Evolutionary conservation across 2,113 vertebrate species (phyloP).

Genomic region (Pongo abelii): DNA sequence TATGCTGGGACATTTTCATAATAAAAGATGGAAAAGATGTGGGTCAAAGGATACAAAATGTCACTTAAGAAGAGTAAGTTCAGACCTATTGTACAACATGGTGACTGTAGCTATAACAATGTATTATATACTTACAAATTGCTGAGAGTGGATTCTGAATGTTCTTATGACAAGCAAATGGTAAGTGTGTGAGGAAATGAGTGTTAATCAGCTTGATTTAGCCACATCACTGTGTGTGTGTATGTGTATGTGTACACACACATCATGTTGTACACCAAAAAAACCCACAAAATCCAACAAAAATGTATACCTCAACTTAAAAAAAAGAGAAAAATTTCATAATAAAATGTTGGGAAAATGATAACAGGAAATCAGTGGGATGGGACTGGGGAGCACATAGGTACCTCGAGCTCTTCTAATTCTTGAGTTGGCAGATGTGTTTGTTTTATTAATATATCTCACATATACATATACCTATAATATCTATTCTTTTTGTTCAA

Average conservation of each 20-base stretch:
- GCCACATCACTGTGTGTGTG: neutral
- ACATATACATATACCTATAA: neutral
- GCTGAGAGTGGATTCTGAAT: neutral
- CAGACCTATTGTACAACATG: neutral
- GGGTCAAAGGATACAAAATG: neutral
- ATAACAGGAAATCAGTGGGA: neutral
- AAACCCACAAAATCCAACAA: neutral
- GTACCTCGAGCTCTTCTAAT: neutral
- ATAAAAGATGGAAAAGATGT: neutral
- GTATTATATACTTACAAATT: neutral
- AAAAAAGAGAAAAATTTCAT: neutral
- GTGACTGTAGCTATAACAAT: neutral
- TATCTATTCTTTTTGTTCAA: neutral
- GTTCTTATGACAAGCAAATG: neutral
- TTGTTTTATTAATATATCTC: neutral
- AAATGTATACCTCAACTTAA: neutral
- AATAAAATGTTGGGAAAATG: neutral
- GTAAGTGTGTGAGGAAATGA: neutral
- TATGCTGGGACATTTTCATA: neutral
- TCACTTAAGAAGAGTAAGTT: neutral
- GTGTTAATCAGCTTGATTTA: neutral
- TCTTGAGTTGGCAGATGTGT: neutral
- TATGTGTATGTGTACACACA: neutral
- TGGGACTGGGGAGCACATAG: rapidly evolving
- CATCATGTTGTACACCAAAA: neutral